Conservation (phyloP, 2,113 vertebrate species). For the Pachypanchax playfairii region DNA sequence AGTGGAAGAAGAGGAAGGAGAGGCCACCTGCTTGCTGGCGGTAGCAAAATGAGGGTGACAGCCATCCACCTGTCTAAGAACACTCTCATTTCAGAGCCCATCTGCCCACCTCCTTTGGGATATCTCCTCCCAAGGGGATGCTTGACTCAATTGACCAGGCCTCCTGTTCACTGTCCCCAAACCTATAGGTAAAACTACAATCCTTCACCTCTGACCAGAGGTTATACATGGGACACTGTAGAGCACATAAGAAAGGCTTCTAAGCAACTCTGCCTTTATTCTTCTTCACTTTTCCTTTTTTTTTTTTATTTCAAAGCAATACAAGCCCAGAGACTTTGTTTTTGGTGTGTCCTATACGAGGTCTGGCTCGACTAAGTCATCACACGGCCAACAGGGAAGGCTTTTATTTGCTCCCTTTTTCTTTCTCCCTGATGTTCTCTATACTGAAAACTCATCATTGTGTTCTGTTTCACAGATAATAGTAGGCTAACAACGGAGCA, state of each 20-base stretch:
- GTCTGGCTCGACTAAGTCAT: slow-evolving; percentile 63
- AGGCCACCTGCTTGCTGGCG: slow-evolving; percentile 80
- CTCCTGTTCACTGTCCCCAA: slow-evolving; percentile 54
- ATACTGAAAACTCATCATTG: slow-evolving; percentile 66
- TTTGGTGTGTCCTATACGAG: slow-evolving; percentile 51
- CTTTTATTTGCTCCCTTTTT: slow-evolving; percentile 57
- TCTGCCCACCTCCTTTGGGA: slow-evolving; percentile 76
- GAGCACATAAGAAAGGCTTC: too few relatives aligned
- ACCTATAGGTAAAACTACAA: slow-evolving; percentile 33
- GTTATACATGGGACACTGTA: slow-evolving; percentile 55
- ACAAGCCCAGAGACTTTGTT: slow-evolving; percentile 39
- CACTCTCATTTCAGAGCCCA: slow-evolving; percentile 70
- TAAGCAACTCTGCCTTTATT: slow-evolving; percentile 32
- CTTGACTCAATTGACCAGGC: slow-evolving; percentile 68
- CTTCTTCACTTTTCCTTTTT: slow-evolving; percentile 51
- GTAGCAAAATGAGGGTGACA: slow-evolving; percentile 78
- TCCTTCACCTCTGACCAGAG: slow-evolving; percentile 41
- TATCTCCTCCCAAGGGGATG: slow-evolving; percentile 67
- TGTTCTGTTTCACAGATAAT: slow-evolving; percentile 65
- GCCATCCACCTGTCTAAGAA: slow-evolving; percentile 81
- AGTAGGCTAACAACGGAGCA: slow-evolving; percentile 61
- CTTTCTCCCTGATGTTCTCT: slow-evolving; percentile 41
- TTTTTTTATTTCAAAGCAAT: slow-evolving; percentile 63
- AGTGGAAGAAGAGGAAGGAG: slow-evolving; percentile 57
- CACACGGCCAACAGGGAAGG: slow-evolving; percentile 62